phyloP scores from a whole-genome alignment of 2,888 invertebrate species.

The Drosophila anceps region DNA sequence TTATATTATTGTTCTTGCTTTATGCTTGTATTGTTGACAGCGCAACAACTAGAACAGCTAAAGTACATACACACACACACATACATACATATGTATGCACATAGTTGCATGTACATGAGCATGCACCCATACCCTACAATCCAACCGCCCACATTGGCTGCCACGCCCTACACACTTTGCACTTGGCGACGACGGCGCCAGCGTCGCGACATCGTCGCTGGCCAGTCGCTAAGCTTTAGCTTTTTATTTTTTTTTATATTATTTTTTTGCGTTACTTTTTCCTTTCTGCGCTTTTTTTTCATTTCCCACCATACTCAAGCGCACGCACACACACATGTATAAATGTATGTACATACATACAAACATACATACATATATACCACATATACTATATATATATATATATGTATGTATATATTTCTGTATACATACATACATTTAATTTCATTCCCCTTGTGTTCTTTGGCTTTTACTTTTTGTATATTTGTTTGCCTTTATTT shows the following conservation, averaged over 20 bases:
- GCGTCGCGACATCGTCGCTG: conserved; percentile 45
- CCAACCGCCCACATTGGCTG: conserved; percentile 40
- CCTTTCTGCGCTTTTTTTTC: conserved; percentile 37
- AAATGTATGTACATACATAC: conserved; percentile 2
- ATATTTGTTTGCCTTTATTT: conserved; percentile 61
- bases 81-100: background rate
- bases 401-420: background rate
- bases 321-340: conserved; percentile 10
- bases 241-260: conserved; percentile 34
- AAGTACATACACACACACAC: conserved; percentile 6
- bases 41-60: conserved; percentile 33
- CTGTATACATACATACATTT: conserved; percentile 40
- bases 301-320: conserved; percentile 44
- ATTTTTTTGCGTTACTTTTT: conserved; percentile 29
- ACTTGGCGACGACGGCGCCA: conserved; percentile 47
- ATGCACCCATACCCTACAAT: conserved; percentile 18
- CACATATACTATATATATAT: background rate
- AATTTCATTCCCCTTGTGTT: conserved; percentile 53
- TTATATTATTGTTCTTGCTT: conserved; percentile 17
- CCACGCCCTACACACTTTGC: conserved; percentile 60
- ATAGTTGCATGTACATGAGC: background rate
- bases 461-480: conserved; percentile 63
- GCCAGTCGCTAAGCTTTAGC: conserved; percentile 55
- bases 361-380: background rate
- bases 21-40: conserved; percentile 47